Conservation (phyloP, 1,140 invertebrate genomes). For the Leguminivora glycinivorella region DNA sequence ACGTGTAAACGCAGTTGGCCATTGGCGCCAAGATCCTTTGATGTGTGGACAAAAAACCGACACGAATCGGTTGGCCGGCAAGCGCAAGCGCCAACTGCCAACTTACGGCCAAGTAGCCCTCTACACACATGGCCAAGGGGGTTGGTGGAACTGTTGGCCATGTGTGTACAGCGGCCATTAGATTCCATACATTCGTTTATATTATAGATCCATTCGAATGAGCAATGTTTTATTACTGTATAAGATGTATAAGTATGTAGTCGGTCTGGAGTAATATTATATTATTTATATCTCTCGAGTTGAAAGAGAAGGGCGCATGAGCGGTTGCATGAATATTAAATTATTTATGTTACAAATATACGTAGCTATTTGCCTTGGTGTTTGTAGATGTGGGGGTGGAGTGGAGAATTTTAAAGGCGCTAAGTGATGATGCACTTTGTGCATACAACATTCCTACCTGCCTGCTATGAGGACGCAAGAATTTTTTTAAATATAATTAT, state of each 20-base stretch:
- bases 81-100: no score
- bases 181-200: constrained; percentile 65
- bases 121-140: no score
- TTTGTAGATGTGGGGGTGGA: constrained; percentile 13
- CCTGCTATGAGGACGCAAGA: neutral
- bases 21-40: no score
- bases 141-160: no score
- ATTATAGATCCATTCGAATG: constrained; percentile 36
- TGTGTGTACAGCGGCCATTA: no score
- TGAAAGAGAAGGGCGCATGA: constrained; percentile 62
- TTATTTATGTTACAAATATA: constrained; percentile 28
- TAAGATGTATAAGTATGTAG: constrained; percentile 38
- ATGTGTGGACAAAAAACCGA: no score
- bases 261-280: constrained; percentile 35
- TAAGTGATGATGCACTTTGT: neutral
- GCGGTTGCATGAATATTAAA: constrained; percentile 49
- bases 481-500: neutral
- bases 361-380: constrained; percentile 22
- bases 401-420: constrained; percentile 16
- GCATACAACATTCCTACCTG: neutral
- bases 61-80: no score
- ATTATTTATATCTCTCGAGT: constrained; percentile 51
- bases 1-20: no score
- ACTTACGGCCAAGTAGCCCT: no score
- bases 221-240: constrained; percentile 28